These are phyloP conservation scores for Pilophorus perplexus DNA, from an alignment of 2,888 invertebrate genomes.

Conservation along the genomic window DNA sequence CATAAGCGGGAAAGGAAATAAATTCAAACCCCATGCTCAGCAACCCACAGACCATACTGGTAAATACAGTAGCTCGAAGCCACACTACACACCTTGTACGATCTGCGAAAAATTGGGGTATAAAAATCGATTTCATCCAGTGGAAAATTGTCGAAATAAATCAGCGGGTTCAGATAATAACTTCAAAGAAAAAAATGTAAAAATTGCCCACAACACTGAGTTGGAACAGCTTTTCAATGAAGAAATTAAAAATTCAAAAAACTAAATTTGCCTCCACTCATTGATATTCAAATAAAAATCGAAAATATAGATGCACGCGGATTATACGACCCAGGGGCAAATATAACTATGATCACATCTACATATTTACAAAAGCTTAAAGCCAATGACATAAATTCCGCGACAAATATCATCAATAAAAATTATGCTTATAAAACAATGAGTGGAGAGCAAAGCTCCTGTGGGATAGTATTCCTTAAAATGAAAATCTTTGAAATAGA, in stretches of 20 bases:
- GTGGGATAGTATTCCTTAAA: constrained; percentile 11
- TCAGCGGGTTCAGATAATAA: neutral
- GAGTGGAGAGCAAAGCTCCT: neutral
- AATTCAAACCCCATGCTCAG: neutral
- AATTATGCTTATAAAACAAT: neutral
- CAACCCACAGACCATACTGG: neutral
- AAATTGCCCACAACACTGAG: neutral
- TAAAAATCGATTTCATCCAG: constrained; percentile 17
- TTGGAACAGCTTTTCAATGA: neutral
- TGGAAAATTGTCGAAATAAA: neutral
- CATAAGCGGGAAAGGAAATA: neutral
- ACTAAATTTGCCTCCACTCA: constrained; percentile 13
- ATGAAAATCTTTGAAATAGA: constrained; percentile 25
- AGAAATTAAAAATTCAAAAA: neutral
- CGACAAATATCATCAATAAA: constrained; percentile 10
- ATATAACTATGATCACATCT: constrained; percentile 17
- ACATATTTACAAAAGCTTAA: constrained; percentile 19
- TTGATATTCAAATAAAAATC: neutral
- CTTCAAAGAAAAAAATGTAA: constrained; percentile 24
- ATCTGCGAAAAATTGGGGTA: constrained; percentile 14
- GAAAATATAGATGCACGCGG: constrained; percentile 5
- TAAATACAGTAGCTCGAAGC: constrained; percentile 9
- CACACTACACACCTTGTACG: constrained; percentile 1
- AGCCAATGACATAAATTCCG: constrained; percentile 10
- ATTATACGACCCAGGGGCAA: constrained; percentile 18